These are phyloP conservation scores for Nannobrachium achirus DNA, from an alignment of 2,113 vertebrate species.

Conservation along the genomic window DNA sequence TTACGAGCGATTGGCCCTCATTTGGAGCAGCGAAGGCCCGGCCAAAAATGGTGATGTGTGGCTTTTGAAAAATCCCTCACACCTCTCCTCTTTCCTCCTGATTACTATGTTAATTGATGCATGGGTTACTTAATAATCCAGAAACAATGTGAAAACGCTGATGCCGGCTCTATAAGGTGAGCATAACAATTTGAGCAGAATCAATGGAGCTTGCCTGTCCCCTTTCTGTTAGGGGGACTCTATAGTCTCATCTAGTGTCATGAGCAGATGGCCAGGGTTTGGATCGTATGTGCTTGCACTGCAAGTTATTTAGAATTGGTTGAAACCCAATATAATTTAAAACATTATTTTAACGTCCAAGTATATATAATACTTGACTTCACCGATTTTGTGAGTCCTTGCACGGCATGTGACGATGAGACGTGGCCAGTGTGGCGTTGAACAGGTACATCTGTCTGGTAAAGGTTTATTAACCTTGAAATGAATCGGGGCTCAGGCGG, in stretches of 20 bases:
- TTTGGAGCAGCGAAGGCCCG: constrained; percentile 43
- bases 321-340: neutral
- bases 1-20: constrained; percentile 63
- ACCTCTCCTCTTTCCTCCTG: constrained; percentile 35
- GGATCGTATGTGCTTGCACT: neutral
- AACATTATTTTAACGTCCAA: neutral
- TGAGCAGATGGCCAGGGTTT: neutral
- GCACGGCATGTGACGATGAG: neutral
- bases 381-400: neutral
- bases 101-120: constrained; percentile 62
- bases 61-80: constrained; percentile 39
- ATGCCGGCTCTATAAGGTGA: constrained; percentile 31
- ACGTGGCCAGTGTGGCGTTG: neutral
- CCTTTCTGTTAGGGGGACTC: neutral
- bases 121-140: constrained; percentile 44
- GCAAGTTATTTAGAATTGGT: neutral
- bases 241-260: constrained; percentile 13
- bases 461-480: constrained; percentile 9
- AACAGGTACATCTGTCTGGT: neutral
- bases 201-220: constrained; percentile 5
- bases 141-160: constrained; percentile 44
- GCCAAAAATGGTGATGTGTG: constrained; percentile 26
- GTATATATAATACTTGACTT: neutral
- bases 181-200: constrained; percentile 43
- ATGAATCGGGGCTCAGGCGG: neutral